These are phyloP conservation scores for Hiodon tergisus DNA, from an alignment of 2,113 vertebrate genomes.

Conservation along the genomic window DNA sequence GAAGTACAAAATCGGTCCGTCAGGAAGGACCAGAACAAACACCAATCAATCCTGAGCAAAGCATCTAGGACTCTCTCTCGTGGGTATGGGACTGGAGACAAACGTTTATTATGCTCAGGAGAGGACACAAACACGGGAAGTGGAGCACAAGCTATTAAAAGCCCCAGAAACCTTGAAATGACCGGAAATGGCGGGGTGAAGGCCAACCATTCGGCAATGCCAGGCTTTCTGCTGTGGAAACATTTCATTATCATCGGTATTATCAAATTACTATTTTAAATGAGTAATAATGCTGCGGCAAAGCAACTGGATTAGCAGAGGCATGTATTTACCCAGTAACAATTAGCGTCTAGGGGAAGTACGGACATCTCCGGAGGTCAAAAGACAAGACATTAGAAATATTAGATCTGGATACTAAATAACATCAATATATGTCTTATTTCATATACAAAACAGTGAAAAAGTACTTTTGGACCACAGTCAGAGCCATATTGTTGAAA, in stretches of 20 bases:
- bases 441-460: no score
- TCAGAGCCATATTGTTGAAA: no score
- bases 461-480: no score
- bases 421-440: no score
- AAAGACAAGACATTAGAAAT: background rate
- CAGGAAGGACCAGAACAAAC: slow-evolving; percentile 27
- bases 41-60: slow-evolving; percentile 9
- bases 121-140: slow-evolving; percentile 22
- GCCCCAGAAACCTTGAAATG: slow-evolving; percentile 6
- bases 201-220: background rate
- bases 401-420: no score
- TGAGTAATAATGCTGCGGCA: background rate
- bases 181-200: background rate
- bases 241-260: background rate
- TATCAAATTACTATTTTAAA: background rate
- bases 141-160: slow-evolving; percentile 25
- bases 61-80: background rate
- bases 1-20: slow-evolving; percentile 9
- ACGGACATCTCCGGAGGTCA: no score
- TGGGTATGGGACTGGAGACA: slow-evolving; percentile 14
- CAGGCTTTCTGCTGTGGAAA: background rate
- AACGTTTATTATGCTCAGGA: slow-evolving; percentile 23
- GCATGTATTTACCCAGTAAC: background rate
- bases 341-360: background rate
- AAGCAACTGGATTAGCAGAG: background rate